These are phyloP conservation scores for Pollenia griseotomentosa DNA, from an alignment of 2,888 invertebrate genomes.

Conservation along the genomic window DNA sequence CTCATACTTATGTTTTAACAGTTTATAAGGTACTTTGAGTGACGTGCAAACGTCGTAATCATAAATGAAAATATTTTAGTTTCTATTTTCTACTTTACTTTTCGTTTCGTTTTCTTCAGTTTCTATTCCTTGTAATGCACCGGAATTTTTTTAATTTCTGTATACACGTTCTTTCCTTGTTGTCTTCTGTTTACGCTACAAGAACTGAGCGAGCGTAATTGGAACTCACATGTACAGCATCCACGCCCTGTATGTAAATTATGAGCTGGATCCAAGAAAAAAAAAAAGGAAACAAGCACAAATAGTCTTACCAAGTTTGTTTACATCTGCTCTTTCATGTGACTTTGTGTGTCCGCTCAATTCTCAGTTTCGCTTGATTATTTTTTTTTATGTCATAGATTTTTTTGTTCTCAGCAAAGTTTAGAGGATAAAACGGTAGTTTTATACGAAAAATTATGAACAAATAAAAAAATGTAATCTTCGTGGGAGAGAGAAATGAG, in stretches of 20 bases:
- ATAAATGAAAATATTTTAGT: slow-evolving; percentile 21
- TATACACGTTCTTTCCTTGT: slow-evolving; percentile 34
- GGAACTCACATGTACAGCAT: slow-evolving; percentile 67
- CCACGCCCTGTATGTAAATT: slow-evolving; percentile 76
- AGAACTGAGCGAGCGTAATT: slow-evolving; percentile 53
- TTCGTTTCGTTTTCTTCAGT: background rate
- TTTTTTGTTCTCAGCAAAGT: slow-evolving; percentile 36
- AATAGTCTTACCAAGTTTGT: slow-evolving; percentile 43
- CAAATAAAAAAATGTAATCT: background rate
- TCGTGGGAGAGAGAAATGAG: background rate
- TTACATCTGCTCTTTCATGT: slow-evolving; percentile 34
- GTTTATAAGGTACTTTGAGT: slow-evolving; percentile 47
- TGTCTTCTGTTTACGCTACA: slow-evolving; percentile 4
- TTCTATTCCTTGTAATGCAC: slow-evolving; percentile 39
- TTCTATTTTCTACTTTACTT: slow-evolving; percentile 1
- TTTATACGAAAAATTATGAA: slow-evolving; percentile 15
- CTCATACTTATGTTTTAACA: background rate
- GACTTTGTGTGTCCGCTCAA: background rate
- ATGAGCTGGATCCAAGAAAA: slow-evolving; percentile 68
- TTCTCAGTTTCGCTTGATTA: background rate
- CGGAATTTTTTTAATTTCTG: slow-evolving; percentile 60
- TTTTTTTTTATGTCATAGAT: slow-evolving; percentile 37
- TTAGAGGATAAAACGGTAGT: slow-evolving; percentile 16
- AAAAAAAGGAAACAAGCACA: slow-evolving; percentile 9
- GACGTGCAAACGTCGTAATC: slow-evolving; percentile 50